These are phyloP conservation scores for Ophioninae sp. DNA, from an alignment of 2,888 invertebrate genomes.

Conservation along the genomic window DNA sequence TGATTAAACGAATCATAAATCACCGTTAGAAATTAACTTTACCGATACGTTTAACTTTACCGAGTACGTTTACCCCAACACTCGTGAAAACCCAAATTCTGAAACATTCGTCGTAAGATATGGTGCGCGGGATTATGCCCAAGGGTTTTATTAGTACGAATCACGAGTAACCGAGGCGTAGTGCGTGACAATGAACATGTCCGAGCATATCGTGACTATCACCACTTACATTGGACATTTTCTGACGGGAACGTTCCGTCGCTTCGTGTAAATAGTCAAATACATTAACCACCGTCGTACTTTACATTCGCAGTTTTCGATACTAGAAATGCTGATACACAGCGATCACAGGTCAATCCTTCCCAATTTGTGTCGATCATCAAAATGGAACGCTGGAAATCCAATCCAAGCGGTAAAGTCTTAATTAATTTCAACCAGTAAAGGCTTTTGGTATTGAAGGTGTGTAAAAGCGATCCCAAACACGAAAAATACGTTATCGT, in stretches of 20 bases:
- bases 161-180: neutral
- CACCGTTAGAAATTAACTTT: neutral
- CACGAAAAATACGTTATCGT: too few relatives aligned
- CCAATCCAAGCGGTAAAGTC: too few relatives aligned
- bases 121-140: neutral
- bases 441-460: neutral
- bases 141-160: neutral
- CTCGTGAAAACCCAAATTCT: neutral
- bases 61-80: neutral
- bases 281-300: neutral
- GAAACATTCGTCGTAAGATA: neutral
- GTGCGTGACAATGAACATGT: neutral
- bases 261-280: neutral
- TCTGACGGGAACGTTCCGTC: neutral
- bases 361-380: constrained; percentile 3
- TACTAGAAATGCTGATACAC: neutral
- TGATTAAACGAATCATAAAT: neutral
- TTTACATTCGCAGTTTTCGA: neutral
- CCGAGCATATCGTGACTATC: constrained; percentile 9
- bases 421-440: too few relatives aligned
- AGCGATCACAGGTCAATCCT: neutral
- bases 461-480: neutral
- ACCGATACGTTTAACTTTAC: neutral
- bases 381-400: neutral
- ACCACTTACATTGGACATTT: constrained; percentile 7